Evolutionary conservation across 1,140 invertebrate species (phyloP), one percentile per base, ranked within the genome.

Genomic region (Lordiphosa mommai): DNA sequence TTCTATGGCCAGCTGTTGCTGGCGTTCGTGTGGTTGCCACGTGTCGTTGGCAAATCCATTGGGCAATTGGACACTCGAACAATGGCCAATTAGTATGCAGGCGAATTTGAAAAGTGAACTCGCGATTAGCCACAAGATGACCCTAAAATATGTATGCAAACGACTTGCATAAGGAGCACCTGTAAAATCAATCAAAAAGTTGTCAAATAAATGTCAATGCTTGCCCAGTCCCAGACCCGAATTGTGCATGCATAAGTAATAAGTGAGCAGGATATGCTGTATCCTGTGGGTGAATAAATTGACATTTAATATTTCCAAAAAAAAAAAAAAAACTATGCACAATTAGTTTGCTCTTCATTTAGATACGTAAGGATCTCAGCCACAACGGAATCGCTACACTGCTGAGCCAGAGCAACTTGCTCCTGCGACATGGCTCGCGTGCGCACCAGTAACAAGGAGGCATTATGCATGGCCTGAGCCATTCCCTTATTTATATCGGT

Each of bases 101-200:
- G 61, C 38, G 36, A 80, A 33, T 82, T 80, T 82, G 71, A 82
- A 82, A 82, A 80, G 53, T 72, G 58, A 84, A 76, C 77, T 84
- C 61, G 57, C 48, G 66, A 57, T 74, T 76, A 67, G 77, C 51
- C 38, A 29, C 57, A 60, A 59, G 47, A 46, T 47, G 51, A 33
- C 9, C 13, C 47, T 32, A 8, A 51, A 58, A 46, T 33, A 52
- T 38, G 37, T 13, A 17, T 7, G 29, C 38, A 38, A 37, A 40
- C 9, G 16, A 14, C 30, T 27, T 50, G 56, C 65, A 59, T 43
- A 37, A 10, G 2, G 40, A 50, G 79, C 79, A 85, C 79, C 79
- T 85, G 79, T 85, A 85, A 74, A 79, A 85, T 85, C 73, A 85
- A 85, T 85, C 79, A 85, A 85, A 79, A 79, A 61, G 61, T 85